Evolutionary conservation across 2,888 invertebrate species (phyloP), one percentile per base, ranked within the genome.

Genomic region (Rutpela maculata): DNA sequence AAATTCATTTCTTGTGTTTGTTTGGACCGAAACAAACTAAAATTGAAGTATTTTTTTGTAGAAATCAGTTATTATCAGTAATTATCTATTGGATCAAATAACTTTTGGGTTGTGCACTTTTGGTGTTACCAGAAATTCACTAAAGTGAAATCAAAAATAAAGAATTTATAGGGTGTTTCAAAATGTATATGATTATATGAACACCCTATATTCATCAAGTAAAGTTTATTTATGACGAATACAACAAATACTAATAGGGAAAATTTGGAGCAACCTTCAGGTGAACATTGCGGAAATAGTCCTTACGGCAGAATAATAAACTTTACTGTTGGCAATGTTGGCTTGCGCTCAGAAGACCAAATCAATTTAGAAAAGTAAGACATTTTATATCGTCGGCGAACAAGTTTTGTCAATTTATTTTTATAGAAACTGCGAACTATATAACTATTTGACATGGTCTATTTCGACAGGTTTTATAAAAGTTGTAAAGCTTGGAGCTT

Each of bases 361-460:
- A 80, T 80, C 78, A 80, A 80, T 78, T 78, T 80, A 76, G 59
- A 60, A 78, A 73, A 80, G 78, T 75, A 76, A 78, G 78, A 74
- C 75, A 76, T 80, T 80, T 78, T 74, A 65, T 80, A 78, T 78
- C 68, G 75, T 63, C 78, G 62, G 50, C 17, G 66, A 43, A 56
- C 73, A 71, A 78, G 59, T 76, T 74, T 76, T 71, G 35, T 67
- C 67, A 55, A 67, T 76, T 76, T 78, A 78, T 78, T 76, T 75
- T 78, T 74, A 74, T 71, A 38, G 74, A 71, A 74, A 71, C 60
- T 67, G 26, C 62, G 55, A 69, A 71, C 63, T 76, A 76, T 70
- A 43, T 62, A 62, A 68, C 57, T 74, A 57, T 65, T 76, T 66
- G 71, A 66, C 70, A 31, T 22, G 38, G 72, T 63, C 71, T 71